Percentiles rank a stretch among this genome's conserved stretches.
These are phyloP conservation scores for Darevskia nairensis DNA, from an alignment of 2,797 vertebrate genomes.

Conservation along the genomic window DNA sequence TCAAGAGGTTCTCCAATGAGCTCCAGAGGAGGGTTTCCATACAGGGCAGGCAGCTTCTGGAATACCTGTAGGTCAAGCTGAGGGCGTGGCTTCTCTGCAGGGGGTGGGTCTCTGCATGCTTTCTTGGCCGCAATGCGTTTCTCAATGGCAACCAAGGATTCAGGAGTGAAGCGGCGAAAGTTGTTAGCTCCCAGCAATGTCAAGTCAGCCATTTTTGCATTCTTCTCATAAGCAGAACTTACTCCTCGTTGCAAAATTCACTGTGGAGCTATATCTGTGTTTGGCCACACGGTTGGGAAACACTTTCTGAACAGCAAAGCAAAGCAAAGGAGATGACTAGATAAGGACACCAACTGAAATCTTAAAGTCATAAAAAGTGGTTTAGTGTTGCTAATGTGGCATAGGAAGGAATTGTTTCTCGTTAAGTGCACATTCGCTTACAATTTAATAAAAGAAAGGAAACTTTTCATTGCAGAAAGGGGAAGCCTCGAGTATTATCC, in stretches of 20 bases:
- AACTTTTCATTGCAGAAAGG: neutral
- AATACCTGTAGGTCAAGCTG: conserved; percentile 90
- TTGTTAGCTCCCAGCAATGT: conserved; percentile 87
- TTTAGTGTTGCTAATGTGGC: neutral
- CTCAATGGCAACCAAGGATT: conserved; percentile 92
- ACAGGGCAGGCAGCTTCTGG: conserved; percentile 93
- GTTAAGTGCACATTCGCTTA: neutral
- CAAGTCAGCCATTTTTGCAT: conserved; percentile 96
- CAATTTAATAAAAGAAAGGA: neutral
- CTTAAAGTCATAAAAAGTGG: neutral
- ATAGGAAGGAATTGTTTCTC: neutral
- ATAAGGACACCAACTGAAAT: neutral
- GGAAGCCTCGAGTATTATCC: neutral
- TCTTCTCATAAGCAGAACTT: conserved; percentile 83
- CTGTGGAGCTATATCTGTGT: conserved; percentile 47
- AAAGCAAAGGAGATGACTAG: neutral
- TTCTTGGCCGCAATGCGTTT: conserved; percentile 86
- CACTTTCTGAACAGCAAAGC: neutral
- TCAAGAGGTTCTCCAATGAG: conserved; percentile 93
- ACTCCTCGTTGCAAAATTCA: conserved; percentile 73
- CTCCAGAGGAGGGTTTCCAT: conserved; percentile 87
- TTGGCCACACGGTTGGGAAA: neutral
- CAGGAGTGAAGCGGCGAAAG: conserved; percentile 91
- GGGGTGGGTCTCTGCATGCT: conserved; percentile 70
- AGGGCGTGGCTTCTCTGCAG: conserved; percentile 79